These are phyloP conservation scores for Otocyon megalotis DNA, from an alignment of 2,113 vertebrate genomes.

Conservation along the genomic window DNA sequence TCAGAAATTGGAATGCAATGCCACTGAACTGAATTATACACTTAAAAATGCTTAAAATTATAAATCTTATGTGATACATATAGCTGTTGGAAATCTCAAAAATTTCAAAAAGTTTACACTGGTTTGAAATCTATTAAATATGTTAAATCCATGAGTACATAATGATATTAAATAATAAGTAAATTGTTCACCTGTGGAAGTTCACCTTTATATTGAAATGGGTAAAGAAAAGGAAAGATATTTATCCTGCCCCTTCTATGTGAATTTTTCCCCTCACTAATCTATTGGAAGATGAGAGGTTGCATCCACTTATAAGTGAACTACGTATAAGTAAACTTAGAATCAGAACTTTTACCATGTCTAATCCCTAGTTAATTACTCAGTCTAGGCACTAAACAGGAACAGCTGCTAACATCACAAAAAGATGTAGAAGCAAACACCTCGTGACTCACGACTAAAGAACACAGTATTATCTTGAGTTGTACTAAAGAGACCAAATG, in stretches of 20 bases:
- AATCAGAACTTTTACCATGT: constrained; percentile 16
- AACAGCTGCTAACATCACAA: neutral
- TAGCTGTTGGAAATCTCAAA: neutral
- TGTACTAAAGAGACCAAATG: neutral
- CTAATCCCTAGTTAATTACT: neutral
- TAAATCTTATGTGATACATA: neutral
- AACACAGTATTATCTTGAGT: neutral
- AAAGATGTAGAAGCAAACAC: neutral
- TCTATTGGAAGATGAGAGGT: neutral
- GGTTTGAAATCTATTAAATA: neutral
- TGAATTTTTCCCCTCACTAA: neutral
- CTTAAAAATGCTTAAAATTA: neutral
- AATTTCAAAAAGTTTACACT: neutral
- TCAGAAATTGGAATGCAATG: neutral
- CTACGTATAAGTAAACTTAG: neutral
- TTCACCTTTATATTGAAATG: neutral
- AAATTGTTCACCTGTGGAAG: neutral
- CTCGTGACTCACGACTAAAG: neutral
- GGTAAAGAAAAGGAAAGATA: neutral
- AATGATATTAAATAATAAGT: neutral
- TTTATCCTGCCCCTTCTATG: neutral
- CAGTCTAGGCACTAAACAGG: neutral
- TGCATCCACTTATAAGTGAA: neutral
- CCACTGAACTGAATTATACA: neutral
- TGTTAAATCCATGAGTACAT: neutral